phyloP scores from a whole-genome alignment of 2,888 invertebrate species.

The Nebria salina region DNA sequence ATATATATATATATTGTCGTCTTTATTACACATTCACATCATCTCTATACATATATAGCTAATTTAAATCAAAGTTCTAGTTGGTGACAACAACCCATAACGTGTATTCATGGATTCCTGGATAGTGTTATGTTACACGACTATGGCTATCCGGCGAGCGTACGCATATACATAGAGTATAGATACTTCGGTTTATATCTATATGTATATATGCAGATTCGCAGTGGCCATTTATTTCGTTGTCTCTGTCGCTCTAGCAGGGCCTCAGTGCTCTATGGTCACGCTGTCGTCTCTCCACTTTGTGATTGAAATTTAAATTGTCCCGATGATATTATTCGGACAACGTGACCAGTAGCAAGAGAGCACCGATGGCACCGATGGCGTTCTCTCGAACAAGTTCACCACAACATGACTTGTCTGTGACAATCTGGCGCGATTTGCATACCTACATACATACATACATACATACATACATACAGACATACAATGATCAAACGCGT shows the following conservation, averaged over 20 bases:
- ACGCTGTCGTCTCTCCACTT: background rate
- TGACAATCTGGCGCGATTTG: background rate
- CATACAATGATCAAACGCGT: too few relatives aligned
- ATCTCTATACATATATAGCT: background rate
- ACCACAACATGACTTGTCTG: background rate
- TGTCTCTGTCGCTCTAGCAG: background rate
- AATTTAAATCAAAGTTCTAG: background rate
- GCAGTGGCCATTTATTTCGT: background rate
- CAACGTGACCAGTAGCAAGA: background rate
- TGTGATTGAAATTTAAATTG: constrained; percentile 29
- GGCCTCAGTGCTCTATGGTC: background rate
- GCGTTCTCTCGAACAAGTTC: background rate
- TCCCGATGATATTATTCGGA: constrained; percentile 18
- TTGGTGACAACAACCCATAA: background rate
- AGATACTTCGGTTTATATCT: background rate
- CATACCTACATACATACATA: background rate
- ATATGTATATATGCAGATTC: background rate
- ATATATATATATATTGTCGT: background rate
- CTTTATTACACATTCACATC: background rate
- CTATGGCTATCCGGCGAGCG: background rate
- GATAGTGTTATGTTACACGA: background rate
- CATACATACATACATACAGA: too few relatives aligned
- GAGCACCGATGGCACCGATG: background rate
- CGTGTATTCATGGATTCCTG: background rate
- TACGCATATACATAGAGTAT: background rate